Evolutionary conservation across 2,797 vertebrate species (phyloP).

Genomic region (Pangasius macronema): DNA sequence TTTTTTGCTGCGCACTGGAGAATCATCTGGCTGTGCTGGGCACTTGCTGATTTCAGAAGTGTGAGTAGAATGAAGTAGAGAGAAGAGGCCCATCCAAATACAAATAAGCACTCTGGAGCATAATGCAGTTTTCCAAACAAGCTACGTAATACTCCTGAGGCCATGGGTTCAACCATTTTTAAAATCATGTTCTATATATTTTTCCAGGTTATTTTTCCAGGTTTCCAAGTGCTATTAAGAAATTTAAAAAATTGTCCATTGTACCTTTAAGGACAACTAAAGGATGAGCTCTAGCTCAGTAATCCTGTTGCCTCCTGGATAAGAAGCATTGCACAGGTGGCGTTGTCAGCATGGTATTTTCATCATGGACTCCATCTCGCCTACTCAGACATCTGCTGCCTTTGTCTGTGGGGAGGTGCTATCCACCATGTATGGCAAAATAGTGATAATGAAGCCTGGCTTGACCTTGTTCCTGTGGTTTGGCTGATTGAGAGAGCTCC

Average conservation of each 20-base stretch:
- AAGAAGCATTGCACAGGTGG: conserved; percentile 53
- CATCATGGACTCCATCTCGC: conserved; percentile 31
- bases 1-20: background rate
- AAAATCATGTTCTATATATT: background rate
- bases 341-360: conserved; percentile 50
- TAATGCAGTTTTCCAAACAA: background rate
- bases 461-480: conserved; percentile 35
- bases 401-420: conserved; percentile 42
- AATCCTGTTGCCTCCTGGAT: conserved; percentile 43
- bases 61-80: too few relatives aligned
- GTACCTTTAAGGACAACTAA: conserved; percentile 2
- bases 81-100: background rate
- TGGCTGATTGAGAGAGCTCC: conserved; percentile 24
- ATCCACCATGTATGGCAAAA: conserved; percentile 45
- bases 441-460: conserved; percentile 41
- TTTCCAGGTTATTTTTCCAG: background rate
- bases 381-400: conserved; percentile 57
- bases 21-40: background rate
- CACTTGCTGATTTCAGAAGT: background rate
- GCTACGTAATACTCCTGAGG: background rate
- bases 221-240: background rate
- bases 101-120: background rate
- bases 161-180: background rate
- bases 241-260: background rate
- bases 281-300: conserved; percentile 37